phyloP scores from a whole-genome alignment of 2,888 invertebrate species.

The Nebria salina region DNA sequence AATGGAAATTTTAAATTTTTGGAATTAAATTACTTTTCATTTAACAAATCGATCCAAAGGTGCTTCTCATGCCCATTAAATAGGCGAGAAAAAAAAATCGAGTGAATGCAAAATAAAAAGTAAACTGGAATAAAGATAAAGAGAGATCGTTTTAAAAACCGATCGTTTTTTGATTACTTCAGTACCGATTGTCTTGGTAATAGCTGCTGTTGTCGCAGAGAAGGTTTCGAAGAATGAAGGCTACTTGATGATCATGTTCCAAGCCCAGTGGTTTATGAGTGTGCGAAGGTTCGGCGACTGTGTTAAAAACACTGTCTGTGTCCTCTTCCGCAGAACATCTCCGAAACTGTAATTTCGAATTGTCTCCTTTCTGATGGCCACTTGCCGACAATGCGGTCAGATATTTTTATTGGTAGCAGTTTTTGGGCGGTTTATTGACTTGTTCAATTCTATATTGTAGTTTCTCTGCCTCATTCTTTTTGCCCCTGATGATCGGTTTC shows the following conservation, averaged over 20 bases:
- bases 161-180: neutral
- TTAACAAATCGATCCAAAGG: neutral
- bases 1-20: too few relatives aligned
- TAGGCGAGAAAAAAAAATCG: neutral
- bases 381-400: constrained; percentile 39
- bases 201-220: neutral
- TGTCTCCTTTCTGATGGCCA: constrained; percentile 26
- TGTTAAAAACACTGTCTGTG: constrained; percentile 44
- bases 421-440: constrained; percentile 46
- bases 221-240: constrained; percentile 32
- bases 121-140: constrained; percentile 1
- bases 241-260: constrained; percentile 3
- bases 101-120: neutral
- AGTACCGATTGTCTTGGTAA: neutral
- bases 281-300: constrained; percentile 38
- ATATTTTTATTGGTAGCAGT: constrained; percentile 39
- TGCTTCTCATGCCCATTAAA: neutral
- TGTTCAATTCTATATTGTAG: constrained; percentile 32
- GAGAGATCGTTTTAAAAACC: neutral
- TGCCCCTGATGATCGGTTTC: neutral
- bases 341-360: constrained; percentile 34
- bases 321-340: constrained; percentile 22
- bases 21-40: too few relatives aligned
- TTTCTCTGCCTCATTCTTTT: constrained; percentile 10
- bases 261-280: constrained; percentile 31